These are phyloP conservation scores for Rhadinocentrus ornatus DNA, from an alignment of 2,797 vertebrate genomes.

Conservation along the genomic window DNA sequence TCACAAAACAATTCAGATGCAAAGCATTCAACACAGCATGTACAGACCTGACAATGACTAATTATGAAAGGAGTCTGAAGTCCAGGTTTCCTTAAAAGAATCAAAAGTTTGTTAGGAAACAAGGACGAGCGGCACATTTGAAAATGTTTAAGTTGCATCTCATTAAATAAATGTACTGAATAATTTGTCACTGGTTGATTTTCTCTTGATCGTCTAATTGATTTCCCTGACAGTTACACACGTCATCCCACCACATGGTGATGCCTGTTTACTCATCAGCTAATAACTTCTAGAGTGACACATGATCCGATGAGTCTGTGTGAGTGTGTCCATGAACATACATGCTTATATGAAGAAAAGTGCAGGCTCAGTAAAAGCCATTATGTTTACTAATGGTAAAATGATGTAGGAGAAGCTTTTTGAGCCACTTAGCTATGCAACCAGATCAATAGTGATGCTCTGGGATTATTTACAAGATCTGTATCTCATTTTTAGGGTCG, in stretches of 20 bases:
- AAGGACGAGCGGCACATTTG: neutral
- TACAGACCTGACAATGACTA: neutral
- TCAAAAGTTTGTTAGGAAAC: neutral
- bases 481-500: constrained; percentile 60
- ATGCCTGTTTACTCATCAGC: constrained; percentile 1
- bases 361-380: constrained; percentile 61
- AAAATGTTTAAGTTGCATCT: neutral
- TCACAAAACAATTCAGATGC: constrained; percentile 6
- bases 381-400: constrained; percentile 70
- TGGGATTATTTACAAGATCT: constrained; percentile 66
- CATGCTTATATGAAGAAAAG: constrained; percentile 38
- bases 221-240: constrained; percentile 11
- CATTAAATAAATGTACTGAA: neutral
- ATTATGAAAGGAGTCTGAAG: neutral
- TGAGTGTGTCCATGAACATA: constrained; percentile 4
- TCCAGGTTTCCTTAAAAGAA: neutral
- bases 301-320: constrained; percentile 8
- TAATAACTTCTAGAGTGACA: constrained; percentile 26
- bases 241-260: constrained; percentile 5
- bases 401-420: constrained; percentile 72
- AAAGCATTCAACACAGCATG: neutral
- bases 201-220: neutral
- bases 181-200: constrained; percentile 5
- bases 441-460: constrained; percentile 68
- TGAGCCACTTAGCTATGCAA: constrained; percentile 72